Evolutionary conservation across 2,888 invertebrate genomes (phyloP).

Genomic region (Rhyacophila evoluta): DNA sequence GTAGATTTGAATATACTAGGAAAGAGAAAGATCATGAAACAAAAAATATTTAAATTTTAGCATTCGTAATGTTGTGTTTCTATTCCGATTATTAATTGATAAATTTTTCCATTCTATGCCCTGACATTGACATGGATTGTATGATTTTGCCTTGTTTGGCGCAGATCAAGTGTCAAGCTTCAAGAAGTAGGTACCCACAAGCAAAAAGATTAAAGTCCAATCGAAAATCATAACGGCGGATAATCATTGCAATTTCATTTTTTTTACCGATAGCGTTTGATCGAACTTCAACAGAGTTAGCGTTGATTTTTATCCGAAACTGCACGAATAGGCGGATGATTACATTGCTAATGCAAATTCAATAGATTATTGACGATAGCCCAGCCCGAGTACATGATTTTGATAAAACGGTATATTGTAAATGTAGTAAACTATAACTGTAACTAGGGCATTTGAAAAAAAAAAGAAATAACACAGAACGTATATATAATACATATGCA

Average conservation of each 20-base stretch:
- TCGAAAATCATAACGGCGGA: constrained; percentile 1
- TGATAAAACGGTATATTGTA: no score
- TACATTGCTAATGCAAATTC: not conserved
- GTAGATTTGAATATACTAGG: no score
- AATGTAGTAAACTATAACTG: no score
- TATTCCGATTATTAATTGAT: not conserved
- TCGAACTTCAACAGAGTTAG: not conserved
- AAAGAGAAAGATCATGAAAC: no score
- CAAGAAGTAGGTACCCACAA: not conserved
- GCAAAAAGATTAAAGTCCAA: constrained; percentile 2
- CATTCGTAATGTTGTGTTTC: no score
- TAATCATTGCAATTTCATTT: not conserved
- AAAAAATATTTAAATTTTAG: no score
- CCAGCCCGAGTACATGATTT: not conserved
- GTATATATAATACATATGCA: no score
- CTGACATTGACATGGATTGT: not conserved
- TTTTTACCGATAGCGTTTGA: not conserved
- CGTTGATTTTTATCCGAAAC: not conserved
- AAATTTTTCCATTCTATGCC: not conserved
- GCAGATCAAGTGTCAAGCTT: not conserved
- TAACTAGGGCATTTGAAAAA: no score
- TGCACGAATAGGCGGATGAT: not conserved
- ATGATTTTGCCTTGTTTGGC: constrained; percentile 1
- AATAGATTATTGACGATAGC: not conserved
- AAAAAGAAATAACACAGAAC: no score